Base-by-base conservation (phyloP, 1,140 invertebrate species). In the Hycleus cichorii region DNA sequence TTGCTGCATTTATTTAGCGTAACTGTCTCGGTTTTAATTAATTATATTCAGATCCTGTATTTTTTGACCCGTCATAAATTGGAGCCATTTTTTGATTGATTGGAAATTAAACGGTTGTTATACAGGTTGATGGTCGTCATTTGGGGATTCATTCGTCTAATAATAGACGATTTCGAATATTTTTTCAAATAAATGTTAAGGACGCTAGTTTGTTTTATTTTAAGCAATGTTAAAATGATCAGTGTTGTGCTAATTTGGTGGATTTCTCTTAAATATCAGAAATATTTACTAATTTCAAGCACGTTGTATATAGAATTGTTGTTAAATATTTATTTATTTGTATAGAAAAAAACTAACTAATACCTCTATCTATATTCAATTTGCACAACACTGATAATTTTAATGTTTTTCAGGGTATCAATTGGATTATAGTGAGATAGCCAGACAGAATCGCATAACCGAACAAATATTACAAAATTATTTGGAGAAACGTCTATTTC, bases 391-490 rank as follows among this genome's bases (percentile, higher is more conserved):
- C 59, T 61, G 49, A 57, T 51, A 50, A 58, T 58, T 53, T 53
- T 58, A 58, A 52, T 58, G 57, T 43, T 57, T 18, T 57, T 49
- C 47, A 57, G 47, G 46, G 18, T 26, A 43, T 52, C 57, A 66
- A 26, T 53, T 69, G 48, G 83, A 80, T 71, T 62, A 76, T 39
- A 74, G 77, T 59, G 84, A 86, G 72, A 69, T 86, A 69, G 80
- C 80, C 63, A 73, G 83, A 45, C 83, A 87, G 77, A 87, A 87
- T 75, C 78, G 79, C 71, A 86, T 86, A 69, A 87, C 84, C 12
- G 78, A 83, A 69, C 82, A 85, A 74, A 86, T 87, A 59, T 77
- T 87, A 51, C 81, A 84, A 68, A 83, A 83, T 58, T 87, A 80
- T 68, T 76, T 87, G 49, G 83, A 86, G 70, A 79, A 81, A 64